Percentiles rank a stretch among this genome's conserved stretches.
These are phyloP conservation scores for Caenorhabditis briggsae DNA, from an alignment of 1,140 invertebrate species.

Conservation along the genomic window DNA sequence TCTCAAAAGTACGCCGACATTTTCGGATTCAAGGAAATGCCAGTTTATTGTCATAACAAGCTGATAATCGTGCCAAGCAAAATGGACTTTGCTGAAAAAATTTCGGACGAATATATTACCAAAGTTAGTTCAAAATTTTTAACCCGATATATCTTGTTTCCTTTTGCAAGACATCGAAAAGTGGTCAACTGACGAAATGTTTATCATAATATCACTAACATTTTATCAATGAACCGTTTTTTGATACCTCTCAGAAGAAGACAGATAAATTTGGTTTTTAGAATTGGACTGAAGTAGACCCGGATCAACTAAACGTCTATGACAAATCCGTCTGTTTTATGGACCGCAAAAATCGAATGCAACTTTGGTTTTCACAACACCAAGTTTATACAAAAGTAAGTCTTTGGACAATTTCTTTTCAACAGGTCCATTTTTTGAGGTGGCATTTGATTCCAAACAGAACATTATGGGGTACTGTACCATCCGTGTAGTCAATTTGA, in stretches of 20 bases:
- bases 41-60: background rate
- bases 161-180: no score
- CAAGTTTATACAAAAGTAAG: constrained; percentile 13
- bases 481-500: background rate
- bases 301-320: background rate
- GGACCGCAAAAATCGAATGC: background rate
- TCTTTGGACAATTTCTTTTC: background rate
- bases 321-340: background rate
- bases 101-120: background rate
- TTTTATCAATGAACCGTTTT: no score
- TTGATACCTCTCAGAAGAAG: no score
- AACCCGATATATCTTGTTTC: background rate
- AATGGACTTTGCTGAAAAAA: background rate
- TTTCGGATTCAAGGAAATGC: background rate
- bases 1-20: constrained; percentile 3
- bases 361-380: background rate
- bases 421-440: background rate
- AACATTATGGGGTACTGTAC: constrained; percentile 18
- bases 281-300: background rate
- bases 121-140: background rate
- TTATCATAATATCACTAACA: no score
- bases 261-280: background rate
- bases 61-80: background rate
- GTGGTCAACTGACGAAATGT: no score
- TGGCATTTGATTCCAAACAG: background rate